Evolutionary conservation across 2,888 invertebrate species (phyloP), one percentile per base, ranked within the genome.

Genomic region (Nymphalis c-album): DNA sequence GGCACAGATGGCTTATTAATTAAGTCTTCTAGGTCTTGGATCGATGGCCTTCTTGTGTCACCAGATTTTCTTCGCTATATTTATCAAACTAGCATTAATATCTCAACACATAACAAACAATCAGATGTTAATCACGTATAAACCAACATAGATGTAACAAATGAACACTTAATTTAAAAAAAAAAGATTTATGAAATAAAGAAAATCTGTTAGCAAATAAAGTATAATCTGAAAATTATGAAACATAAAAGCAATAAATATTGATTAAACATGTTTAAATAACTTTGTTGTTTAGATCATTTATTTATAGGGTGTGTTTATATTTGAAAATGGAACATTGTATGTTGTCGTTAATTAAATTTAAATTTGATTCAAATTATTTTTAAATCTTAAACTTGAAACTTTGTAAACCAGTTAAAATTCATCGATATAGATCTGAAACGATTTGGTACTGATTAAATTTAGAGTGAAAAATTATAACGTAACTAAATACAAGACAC

Each of bases 1-100:
- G 98, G 98, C 64, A 98, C 97, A 62, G 97, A 97, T 57, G 97
- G 96, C 85, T 97, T 97, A 85, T 98, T 97, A 87, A 98, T 96
- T 77, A 95, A 94, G 85, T 97, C 97, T 90, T 97, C 97, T 81
- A 98, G 93, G 86, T 98, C 98, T 81, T 97, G 96, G 79, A 98
- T 94, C 83, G 98, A 98, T 67, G 97, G 97, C 79, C 98, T 94
- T 81, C 98, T 94, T 75, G 97, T 95, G 92, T 98, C 98, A 77
- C 97, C 94, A 78, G 98, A 98, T 80, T 98, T 97, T 85, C 98
- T 95, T 85, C 98, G 95, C 92, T 92, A 88, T 69, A 88, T 80
- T 35, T 75, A 84, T 78, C 74, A 82, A 74, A 59, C 67, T 16
- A 66, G 51, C 31, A 67, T 71, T 69, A 71, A 57, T 60, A 69